Percentiles rank a stretch among this genome's conserved stretches.
phyloP scores from a whole-genome alignment of 2,888 invertebrate species.

The Lydus trimaculatus region DNA sequence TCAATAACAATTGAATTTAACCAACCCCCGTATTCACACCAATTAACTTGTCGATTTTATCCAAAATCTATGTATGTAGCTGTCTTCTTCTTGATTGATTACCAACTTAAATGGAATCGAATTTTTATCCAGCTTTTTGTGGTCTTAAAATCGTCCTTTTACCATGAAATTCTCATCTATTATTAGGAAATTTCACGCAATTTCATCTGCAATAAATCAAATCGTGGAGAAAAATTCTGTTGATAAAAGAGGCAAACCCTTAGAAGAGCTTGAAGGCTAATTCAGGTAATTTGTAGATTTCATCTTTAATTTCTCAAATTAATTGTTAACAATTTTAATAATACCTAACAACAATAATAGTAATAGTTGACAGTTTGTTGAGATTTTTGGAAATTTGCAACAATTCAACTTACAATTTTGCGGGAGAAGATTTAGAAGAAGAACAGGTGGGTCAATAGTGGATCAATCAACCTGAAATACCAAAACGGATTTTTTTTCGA shows the following conservation, averaged over 20 bases:
- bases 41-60: constrained; percentile 17
- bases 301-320: neutral
- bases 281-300: neutral
- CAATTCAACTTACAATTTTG: neutral
- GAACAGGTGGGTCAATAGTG: neutral
- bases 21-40: constrained; percentile 27
- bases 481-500: neutral
- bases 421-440: neutral
- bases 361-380: neutral
- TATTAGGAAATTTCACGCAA: constrained; percentile 50
- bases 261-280: neutral
- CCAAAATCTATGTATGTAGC: neutral
- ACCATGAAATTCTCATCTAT: constrained; percentile 43
- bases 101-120: neutral
- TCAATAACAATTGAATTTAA: constrained; percentile 23
- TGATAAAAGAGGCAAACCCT: neutral
- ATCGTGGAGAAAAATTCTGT: constrained; percentile 6
- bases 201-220: constrained; percentile 50
- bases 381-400: neutral
- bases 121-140: neutral
- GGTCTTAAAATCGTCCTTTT: constrained; percentile 35
- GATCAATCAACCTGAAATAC: neutral
- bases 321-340: neutral
- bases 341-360: too few species aligned
- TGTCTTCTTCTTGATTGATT: neutral